Evolutionary conservation across 2,797 vertebrate species (phyloP).

Genomic region (Rhabdomys pumilio): DNA sequence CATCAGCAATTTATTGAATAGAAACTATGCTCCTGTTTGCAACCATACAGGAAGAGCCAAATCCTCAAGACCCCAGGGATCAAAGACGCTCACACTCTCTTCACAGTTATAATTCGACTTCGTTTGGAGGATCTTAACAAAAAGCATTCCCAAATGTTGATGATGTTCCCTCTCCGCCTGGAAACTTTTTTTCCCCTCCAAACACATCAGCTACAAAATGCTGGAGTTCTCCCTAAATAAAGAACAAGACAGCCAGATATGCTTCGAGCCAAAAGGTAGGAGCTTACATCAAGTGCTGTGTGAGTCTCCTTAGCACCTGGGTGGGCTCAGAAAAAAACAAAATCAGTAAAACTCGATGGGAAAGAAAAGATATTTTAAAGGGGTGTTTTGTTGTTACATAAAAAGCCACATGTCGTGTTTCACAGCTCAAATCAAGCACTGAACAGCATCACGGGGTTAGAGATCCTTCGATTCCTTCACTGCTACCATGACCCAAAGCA

Average conservation of each 20-base stretch:
- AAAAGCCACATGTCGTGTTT: slow-evolving; percentile 43
- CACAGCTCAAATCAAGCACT: slow-evolving; percentile 40
- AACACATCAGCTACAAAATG: slow-evolving; percentile 75
- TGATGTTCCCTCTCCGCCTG: slow-evolving; percentile 73
- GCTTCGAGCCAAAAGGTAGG: slow-evolving; percentile 44
- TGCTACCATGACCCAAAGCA: background rate
- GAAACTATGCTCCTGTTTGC: slow-evolving; percentile 42
- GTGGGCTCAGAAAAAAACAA: slow-evolving; percentile 63
- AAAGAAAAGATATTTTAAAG: slow-evolving; percentile 1
- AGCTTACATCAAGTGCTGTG: background rate
- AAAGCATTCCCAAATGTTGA: slow-evolving; percentile 75
- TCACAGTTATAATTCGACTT: slow-evolving; percentile 58
- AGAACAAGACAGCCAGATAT: slow-evolving; percentile 48
- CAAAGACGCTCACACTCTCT: slow-evolving; percentile 29
- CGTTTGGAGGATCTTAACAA: slow-evolving; percentile 63
- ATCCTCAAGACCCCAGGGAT: background rate
- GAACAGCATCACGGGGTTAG: background rate
- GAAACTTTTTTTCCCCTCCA: slow-evolving; percentile 76
- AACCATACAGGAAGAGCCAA: slow-evolving; percentile 35
- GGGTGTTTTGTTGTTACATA: slow-evolving; percentile 24
- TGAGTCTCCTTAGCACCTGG: slow-evolving; percentile 41
- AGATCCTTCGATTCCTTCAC: background rate
- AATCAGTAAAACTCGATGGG: slow-evolving; percentile 24
- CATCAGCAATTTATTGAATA: slow-evolving; percentile 15
- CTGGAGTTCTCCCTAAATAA: slow-evolving; percentile 37